These are phyloP conservation scores for Chymomyza amoena DNA, from an alignment of 2,888 invertebrate species.

Conservation along the genomic window DNA sequence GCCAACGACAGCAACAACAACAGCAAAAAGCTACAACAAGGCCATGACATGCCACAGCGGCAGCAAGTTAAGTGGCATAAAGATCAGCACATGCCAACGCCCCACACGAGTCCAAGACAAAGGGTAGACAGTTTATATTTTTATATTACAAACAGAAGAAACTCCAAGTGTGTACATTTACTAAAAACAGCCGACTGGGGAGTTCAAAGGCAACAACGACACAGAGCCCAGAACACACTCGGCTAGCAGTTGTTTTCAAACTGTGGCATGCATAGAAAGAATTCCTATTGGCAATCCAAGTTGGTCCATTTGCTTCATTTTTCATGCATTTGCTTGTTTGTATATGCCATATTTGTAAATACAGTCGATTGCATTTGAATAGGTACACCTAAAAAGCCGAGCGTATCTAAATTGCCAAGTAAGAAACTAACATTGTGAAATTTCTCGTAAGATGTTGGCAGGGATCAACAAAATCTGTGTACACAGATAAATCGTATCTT, in stretches of 20 bases:
- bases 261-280: conserved; percentile 5
- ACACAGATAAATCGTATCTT: no score
- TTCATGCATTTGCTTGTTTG: conserved; percentile 23
- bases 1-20: conserved; percentile 42
- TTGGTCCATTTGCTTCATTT: conserved; percentile 60
- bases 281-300: conserved; percentile 62
- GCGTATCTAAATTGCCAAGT: no score
- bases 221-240: not conserved
- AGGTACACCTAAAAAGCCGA: not conserved
- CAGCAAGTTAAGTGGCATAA: not conserved
- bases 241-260: not conserved
- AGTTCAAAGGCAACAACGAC: not conserved
- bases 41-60: conserved; percentile 21
- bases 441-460: no score
- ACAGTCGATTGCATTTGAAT: not conserved
- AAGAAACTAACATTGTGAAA: no score
- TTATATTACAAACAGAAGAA: not conserved
- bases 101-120: conserved; percentile 10
- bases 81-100: conserved; percentile 30
- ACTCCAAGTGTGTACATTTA: not conserved
- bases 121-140: conserved; percentile 20
- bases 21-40: conserved; percentile 14
- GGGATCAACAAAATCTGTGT: no score
- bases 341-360: not conserved
- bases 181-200: not conserved